Evolutionary conservation across 2,888 invertebrate genomes (phyloP).

Genomic region (Cephus pulcher): DNA sequence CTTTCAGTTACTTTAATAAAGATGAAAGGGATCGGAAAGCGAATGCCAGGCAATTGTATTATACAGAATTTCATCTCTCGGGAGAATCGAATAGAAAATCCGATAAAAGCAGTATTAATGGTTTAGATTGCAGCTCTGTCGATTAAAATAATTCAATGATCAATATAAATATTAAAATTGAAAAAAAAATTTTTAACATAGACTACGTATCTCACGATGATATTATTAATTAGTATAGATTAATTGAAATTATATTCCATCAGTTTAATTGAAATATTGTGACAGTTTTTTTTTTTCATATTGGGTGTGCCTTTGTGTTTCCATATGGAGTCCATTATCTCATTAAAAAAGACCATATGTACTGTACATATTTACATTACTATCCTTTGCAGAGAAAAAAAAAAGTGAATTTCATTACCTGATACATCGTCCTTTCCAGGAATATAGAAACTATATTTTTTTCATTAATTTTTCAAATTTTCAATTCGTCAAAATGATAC

Average conservation of each 20-base stretch:
- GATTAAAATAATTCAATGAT: neutral
- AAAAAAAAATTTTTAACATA: neutral
- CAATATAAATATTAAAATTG: no score
- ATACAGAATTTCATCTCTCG: neutral
- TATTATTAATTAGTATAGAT: neutral
- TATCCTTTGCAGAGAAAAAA: neutral
- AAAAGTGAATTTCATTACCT: neutral
- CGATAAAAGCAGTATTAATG: neutral
- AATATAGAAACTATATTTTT: neutral
- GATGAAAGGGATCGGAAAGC: neutral
- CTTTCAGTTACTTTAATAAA: neutral
- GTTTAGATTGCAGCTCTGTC: neutral
- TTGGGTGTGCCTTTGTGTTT: neutral
- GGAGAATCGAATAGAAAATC: neutral
- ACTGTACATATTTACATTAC: neutral
- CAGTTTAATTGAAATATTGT: neutral
- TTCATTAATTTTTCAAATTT: neutral
- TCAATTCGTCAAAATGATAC: neutral
- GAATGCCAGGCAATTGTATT: neutral
- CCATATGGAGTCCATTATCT: neutral
- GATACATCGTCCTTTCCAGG: neutral
- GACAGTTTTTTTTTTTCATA: neutral
- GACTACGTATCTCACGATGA: neutral
- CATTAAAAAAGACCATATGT: neutral
- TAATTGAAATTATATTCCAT: neutral